Base-by-base conservation (phyloP, 2,797 vertebrate species). In the Discoglossus pictus region DNA sequence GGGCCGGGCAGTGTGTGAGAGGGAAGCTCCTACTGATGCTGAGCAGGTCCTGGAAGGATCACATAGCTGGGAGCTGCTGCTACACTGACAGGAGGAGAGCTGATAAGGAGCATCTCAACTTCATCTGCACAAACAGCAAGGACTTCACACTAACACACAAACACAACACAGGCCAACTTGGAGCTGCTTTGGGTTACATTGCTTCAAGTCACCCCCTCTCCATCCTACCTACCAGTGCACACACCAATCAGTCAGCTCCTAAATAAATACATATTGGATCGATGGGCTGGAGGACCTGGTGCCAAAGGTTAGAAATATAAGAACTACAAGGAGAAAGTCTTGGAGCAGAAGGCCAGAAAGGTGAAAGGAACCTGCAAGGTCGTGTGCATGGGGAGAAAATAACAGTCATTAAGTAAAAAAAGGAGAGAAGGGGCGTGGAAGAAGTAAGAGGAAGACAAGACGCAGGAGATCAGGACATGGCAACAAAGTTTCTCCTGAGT, bases 251-350 rank as follows among this genome's bases (percentile, higher is more conserved):
- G 18, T 64, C 64, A 47, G 24, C 68, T 17, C 36, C 58, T 69
- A 44, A 44, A 67, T 51, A 50, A 40, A 60, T 27, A 67, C 38
- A 42, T 43, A 23, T 55, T 12, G 72, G 75, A 75, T 74, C 70
- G 62, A 74, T 66, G 80, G 48, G 75, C n/a, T n/a, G n/a, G n/a
- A n/a, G n/a, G n/a, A n/a, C n/a, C n/a, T n/a, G n/a, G n/a, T n/a
- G n/a, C n/a, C n/a, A n/a, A n/a, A n/a, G n/a, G n/a, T n/a, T n/a
- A n/a, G n/a, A n/a, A n/a, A n/a, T n/a, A n/a, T n/a, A 77, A 71
- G 65, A 74, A 74, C 78, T 75, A 77, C 75, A 75, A 83, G 75
- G 81, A 76, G 80, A 79, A 74, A 64, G 69, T 51, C 47, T 65
- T 65, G 74, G 59, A 63, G 64, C 13, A 25, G 7, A 27, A 31